Conservation (phyloP, 2,888 invertebrate genomes). For the Noctua comes region DNA sequence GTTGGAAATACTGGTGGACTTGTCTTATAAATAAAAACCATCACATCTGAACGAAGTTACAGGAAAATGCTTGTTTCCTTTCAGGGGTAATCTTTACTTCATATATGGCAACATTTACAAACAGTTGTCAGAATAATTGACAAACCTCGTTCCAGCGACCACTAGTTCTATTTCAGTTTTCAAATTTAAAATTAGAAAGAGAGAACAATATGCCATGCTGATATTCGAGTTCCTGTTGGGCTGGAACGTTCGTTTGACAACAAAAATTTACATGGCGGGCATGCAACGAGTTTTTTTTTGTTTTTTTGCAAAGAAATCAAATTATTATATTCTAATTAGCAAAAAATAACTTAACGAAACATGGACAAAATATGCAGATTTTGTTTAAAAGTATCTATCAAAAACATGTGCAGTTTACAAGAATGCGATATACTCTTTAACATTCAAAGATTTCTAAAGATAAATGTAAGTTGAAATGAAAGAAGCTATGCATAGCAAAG, state of each 20-base stretch:
- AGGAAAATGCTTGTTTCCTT: conserved; percentile 1
- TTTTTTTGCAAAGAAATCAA: background rate
- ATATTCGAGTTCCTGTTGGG: accelerated
- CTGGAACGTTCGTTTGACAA: conserved; percentile 15
- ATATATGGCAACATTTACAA: conserved; percentile 20
- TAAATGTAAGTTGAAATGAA: conserved; percentile 65
- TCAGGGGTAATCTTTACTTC: conserved; percentile 14
- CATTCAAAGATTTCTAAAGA: conserved; percentile 61
- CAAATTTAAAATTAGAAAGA: conserved; percentile 8
- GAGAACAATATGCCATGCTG: background rate
- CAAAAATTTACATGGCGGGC: background rate
- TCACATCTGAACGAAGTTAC: conserved; percentile 11
- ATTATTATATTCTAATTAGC: background rate
- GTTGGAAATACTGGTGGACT: background rate
- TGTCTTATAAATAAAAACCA: background rate
- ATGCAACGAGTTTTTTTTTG: background rate
- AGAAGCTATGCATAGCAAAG: background rate
- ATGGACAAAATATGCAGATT: conserved; percentile 73
- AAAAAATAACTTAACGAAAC: conserved; percentile 17
- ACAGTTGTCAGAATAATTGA: background rate
- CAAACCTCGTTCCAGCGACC: background rate
- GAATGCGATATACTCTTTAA: conserved; percentile 65
- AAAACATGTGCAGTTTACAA: conserved; percentile 61
- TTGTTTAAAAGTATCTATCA: conserved; percentile 67
- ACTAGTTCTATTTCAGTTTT: conserved; percentile 19